phyloP scores from a whole-genome alignment of 2,888 invertebrate genomes.

The Oligia latruncula region DNA sequence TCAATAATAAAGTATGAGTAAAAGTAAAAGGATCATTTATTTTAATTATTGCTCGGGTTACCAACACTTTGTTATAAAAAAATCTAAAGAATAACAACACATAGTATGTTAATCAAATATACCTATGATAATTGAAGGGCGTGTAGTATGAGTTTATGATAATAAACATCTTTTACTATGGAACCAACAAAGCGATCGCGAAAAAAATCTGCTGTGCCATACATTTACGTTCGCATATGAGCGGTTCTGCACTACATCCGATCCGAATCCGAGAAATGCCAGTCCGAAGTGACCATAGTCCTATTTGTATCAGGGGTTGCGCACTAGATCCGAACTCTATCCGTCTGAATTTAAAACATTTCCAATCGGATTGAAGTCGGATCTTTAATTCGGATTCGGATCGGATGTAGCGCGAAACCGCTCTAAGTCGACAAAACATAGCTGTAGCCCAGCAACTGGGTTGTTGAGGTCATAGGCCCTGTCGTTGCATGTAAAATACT shows the following conservation, averaged over 20 bases:
- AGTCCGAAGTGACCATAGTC: too few relatives aligned
- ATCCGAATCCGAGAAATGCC: too few relatives aligned
- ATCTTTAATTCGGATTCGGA: too few relatives aligned
- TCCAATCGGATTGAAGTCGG: too few relatives aligned
- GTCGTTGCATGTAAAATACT: not conserved
- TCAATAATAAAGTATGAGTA: not conserved
- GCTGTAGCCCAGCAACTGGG: not conserved
- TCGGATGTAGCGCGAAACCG: too few relatives aligned
- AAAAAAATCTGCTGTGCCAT: not conserved
- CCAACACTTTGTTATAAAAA: not conserved
- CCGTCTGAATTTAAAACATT: too few relatives aligned
- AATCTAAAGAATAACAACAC: not conserved
- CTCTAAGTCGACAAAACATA: not conserved
- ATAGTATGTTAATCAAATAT: not conserved
- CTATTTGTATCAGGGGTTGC: too few relatives aligned
- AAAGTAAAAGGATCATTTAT: not conserved
- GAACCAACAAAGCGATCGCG: not conserved
- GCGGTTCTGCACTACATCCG: too few relatives aligned
- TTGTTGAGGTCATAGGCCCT: too few relatives aligned
- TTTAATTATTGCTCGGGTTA: not conserved
- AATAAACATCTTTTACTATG: not conserved
- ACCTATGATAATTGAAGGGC: not conserved
- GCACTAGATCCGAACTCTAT: too few relatives aligned
- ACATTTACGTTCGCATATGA: not conserved
- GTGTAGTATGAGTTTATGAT: not conserved